Evolutionary conservation across 2,113 vertebrate species (phyloP).

Genomic region (Rynchops niger): DNA sequence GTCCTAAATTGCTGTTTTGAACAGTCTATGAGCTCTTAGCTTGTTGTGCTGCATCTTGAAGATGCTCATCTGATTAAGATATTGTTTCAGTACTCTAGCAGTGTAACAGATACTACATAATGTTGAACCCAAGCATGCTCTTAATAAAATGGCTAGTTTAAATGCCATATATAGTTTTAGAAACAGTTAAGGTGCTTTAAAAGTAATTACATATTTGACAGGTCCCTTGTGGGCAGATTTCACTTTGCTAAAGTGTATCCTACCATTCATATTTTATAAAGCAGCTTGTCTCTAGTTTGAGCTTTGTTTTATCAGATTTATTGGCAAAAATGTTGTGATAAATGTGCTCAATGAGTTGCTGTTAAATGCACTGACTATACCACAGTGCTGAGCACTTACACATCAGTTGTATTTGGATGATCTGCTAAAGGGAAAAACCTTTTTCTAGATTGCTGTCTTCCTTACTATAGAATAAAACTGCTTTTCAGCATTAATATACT

Average conservation of each 20-base stretch:
- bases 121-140: not conserved
- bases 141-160: not conserved
- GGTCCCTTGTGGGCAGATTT: not conserved
- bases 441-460: not conserved
- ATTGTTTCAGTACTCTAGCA: not conserved
- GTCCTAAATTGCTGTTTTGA: not conserved
- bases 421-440: not conserved
- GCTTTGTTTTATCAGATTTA: not conserved
- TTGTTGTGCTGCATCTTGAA: not conserved
- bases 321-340: not conserved
- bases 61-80: not conserved
- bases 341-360: not conserved
- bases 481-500: not conserved
- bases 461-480: not conserved
- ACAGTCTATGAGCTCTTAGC: not conserved
- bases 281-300: not conserved
- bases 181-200: not conserved
- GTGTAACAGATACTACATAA: not conserved
- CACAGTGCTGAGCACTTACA: not conserved
- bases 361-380: not conserved
- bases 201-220: not conserved
- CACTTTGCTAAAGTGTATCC: not conserved
- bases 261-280: not conserved
- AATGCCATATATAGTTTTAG: not conserved
- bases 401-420: not conserved